Percentiles rank a stretch among this genome's conserved stretches.
Evolutionary conservation across 2,888 invertebrate genomes (phyloP).

Genomic region (Agrilus mali): DNA sequence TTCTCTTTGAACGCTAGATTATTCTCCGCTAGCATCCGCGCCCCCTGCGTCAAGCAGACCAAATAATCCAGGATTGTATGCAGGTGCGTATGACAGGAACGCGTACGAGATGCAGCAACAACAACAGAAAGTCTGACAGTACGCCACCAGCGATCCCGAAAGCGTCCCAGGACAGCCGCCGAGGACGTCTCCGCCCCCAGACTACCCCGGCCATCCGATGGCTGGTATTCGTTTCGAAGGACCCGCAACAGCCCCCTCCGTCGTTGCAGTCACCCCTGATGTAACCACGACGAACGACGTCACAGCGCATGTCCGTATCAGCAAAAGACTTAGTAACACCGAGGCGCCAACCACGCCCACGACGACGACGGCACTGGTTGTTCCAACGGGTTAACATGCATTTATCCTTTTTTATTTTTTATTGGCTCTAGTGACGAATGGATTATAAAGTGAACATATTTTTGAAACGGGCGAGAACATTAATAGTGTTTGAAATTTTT

Average conservation of each 20-base stretch:
- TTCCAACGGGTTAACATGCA: not conserved
- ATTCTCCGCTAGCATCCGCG: slow-evolving; percentile 35
- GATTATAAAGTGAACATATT: not conserved
- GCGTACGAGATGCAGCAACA: slow-evolving; percentile 61
- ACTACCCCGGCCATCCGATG: slow-evolving; percentile 32
- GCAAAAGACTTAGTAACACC: slow-evolving; percentile 4
- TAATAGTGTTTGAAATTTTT: no score
- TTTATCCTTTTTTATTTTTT: not conserved
- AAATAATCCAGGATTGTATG: slow-evolving; percentile 52
- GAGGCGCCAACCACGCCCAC: not conserved
- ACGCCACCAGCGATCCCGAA: slow-evolving; percentile 21
- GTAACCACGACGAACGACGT: slow-evolving; percentile 4
- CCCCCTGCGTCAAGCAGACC: slow-evolving; percentile 29
- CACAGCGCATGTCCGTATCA: no score
- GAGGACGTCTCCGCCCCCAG: slow-evolving; percentile 32
- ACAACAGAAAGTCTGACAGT: slow-evolving; percentile 52
- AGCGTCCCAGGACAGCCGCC: slow-evolving; percentile 12
- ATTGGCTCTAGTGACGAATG: no score
- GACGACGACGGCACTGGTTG: no score
- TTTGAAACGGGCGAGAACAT: not conserved
- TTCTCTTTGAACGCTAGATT: slow-evolving; percentile 13
- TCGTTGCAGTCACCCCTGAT: not conserved
- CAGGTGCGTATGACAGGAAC: slow-evolving; percentile 56
- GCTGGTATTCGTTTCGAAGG: slow-evolving; percentile 24
- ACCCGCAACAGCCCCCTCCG: slow-evolving; percentile 11